These are phyloP conservation scores for Porites australiensis DNA, from an alignment of 64 coral and sea anemone species.

Conservation along the genomic window DNA sequence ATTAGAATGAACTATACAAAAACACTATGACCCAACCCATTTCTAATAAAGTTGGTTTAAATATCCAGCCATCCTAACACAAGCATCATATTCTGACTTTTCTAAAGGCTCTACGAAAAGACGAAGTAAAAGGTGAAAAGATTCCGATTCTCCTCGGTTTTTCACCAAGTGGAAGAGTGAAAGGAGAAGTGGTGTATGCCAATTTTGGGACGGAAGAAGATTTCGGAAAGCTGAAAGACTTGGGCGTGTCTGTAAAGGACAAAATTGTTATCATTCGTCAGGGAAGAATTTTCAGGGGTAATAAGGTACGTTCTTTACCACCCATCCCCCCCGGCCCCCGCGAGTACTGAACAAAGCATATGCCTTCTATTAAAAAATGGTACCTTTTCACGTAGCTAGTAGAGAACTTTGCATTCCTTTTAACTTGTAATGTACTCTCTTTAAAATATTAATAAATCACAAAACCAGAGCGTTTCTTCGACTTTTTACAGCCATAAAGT, in stretches of 20 bases:
- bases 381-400: no score
- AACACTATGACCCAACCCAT: no score
- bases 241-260: constrained; percentile 73
- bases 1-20: no score
- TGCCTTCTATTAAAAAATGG: no score
- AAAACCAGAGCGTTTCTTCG: no score
- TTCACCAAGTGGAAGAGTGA: constrained; percentile 62
- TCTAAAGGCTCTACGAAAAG: constrained; percentile 41
- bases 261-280: constrained; percentile 75
- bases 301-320: constrained; percentile 66
- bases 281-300: constrained; percentile 85
- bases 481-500: no score
- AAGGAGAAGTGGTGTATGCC: constrained; percentile 84
- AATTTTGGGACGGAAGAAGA: constrained; percentile 87
- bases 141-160: constrained; percentile 69
- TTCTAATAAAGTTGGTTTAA: no score
- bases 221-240: constrained; percentile 65
- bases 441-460: no score
- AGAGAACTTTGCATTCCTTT: no score
- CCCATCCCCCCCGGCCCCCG: not conserved
- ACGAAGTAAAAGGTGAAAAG: constrained; percentile 30
- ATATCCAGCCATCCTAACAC: no score
- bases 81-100: not conserved
- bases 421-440: no score
- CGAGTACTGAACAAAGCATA: not conserved